Conservation (phyloP, 1,140 invertebrate genomes). For the Pararge aegeria region DNA sequence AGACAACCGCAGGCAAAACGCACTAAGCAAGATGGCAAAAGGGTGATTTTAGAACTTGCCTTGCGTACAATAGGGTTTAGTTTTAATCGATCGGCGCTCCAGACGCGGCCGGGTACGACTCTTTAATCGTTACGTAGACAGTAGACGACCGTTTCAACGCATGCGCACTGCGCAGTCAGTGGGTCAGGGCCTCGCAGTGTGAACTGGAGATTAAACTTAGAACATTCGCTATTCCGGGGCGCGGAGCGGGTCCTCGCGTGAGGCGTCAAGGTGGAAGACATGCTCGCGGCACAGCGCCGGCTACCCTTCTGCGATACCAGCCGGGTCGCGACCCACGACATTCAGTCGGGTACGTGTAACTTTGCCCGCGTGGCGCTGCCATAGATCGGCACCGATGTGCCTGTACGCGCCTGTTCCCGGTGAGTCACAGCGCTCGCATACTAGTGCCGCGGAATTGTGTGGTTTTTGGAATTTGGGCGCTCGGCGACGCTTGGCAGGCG, state of each 20-base stretch:
- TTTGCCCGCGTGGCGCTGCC: no score
- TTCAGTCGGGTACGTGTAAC: no score
- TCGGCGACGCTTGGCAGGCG: constrained; percentile 36
- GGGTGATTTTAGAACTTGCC: constrained; percentile 10
- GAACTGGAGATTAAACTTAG: constrained; percentile 63
- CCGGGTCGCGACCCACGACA: no score
- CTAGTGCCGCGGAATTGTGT: constrained; percentile 11
- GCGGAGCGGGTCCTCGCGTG: no score
- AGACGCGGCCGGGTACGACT: constrained; percentile 60
- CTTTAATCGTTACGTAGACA: constrained; percentile 70
- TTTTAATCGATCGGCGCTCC: constrained; percentile 46
- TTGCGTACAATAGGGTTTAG: constrained; percentile 38
- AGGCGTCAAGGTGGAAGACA: constrained; percentile 27
- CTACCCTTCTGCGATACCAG: constrained; percentile 7
- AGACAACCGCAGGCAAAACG: constrained; percentile 2
- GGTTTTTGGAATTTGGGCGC: constrained; percentile 23
- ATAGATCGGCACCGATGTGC: constrained; percentile 12
- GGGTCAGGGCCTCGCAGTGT: constrained; percentile 69
- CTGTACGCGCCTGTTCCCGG: constrained; percentile 28
- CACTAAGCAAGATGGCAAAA: neutral
- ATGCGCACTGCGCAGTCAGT: constrained; percentile 62
- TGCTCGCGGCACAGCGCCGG: constrained; percentile 23
- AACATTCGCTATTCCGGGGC: constrained; percentile 40
- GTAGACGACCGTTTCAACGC: constrained; percentile 64
- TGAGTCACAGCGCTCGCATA: constrained; percentile 46